A percentile compares a stretch with the other conserved stretches of the same genome.
phyloP scores from a whole-genome alignment of 2,888 invertebrate genomes.

The Ctena decussata region DNA sequence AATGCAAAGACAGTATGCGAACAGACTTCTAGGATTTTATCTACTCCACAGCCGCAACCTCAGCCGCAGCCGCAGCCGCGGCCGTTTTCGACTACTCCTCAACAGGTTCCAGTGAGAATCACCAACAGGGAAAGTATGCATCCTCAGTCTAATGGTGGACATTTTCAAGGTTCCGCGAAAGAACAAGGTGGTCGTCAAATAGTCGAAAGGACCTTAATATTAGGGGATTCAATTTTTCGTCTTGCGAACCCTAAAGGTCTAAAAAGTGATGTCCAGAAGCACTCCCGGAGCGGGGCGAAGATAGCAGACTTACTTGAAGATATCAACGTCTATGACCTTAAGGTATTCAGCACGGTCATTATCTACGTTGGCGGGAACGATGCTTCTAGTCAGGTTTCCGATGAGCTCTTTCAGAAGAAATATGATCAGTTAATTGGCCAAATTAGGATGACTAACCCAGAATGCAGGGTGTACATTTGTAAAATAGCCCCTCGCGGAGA shows the following conservation, averaged over 20 bases:
- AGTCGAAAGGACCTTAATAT: background rate
- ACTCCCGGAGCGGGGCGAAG: background rate
- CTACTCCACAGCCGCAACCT: too few relatives aligned
- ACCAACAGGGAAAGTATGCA: too few relatives aligned
- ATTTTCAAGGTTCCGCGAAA: background rate
- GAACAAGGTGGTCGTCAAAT: too few relatives aligned
- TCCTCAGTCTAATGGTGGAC: background rate
- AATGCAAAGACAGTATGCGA: too few relatives aligned
- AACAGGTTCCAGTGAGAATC: too few relatives aligned
- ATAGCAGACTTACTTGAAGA: background rate
- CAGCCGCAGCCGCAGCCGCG: too few relatives aligned
- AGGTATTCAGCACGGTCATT: background rate
- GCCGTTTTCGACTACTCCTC: too few relatives aligned
- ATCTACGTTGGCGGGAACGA: background rate
- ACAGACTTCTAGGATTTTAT: too few relatives aligned
- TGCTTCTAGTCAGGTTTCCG: background rate
- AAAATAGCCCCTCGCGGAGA: background rate
- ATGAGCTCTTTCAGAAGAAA: background rate
- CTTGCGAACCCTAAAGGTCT: background rate
- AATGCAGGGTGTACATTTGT: background rate
- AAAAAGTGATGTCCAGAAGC: background rate
- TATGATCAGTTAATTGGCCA: background rate
- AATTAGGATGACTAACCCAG: background rate
- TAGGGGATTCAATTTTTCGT: background rate
- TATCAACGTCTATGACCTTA: background rate